These are phyloP conservation scores for Sinocyclocheilus anshuiensis DNA, from an alignment of 2,113 vertebrate species.

Conservation along the genomic window DNA sequence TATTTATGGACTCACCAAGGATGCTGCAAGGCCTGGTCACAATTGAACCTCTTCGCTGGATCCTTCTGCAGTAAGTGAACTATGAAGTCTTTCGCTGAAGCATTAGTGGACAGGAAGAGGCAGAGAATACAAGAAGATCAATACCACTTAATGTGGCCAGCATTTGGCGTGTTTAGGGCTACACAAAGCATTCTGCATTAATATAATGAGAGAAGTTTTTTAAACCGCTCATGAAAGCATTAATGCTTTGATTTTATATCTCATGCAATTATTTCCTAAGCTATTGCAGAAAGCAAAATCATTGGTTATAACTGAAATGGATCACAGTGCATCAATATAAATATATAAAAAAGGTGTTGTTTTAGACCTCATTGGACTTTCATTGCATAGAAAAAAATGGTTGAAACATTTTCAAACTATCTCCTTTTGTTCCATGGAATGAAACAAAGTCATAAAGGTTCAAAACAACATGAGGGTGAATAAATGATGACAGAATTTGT, in stretches of 20 bases:
- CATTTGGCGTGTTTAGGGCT: slow-evolving; percentile 1
- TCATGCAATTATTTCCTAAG: neutral
- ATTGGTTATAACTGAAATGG: neutral
- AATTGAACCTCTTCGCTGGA: slow-evolving; percentile 80
- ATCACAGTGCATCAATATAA: neutral
- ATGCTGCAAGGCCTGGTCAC: slow-evolving; percentile 84
- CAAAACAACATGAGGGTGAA: too few species aligned
- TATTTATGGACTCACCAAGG: slow-evolving; percentile 79
- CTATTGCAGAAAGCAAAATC: neutral
- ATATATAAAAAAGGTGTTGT: neutral
- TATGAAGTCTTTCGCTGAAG: slow-evolving; percentile 87
- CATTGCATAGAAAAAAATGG: too few species aligned
- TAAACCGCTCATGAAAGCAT: slow-evolving; percentile 5
- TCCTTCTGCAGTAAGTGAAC: slow-evolving; percentile 86
- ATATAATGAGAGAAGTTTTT: slow-evolving; percentile 35
- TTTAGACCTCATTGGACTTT: too few species aligned
- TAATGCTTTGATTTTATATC: slow-evolving; percentile 8
- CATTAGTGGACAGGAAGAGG: slow-evolving; percentile 32
- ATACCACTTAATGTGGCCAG: slow-evolving; percentile 32
- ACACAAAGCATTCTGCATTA: slow-evolving; percentile 28
- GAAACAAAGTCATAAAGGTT: too few species aligned
- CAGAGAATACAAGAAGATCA: slow-evolving; percentile 48
- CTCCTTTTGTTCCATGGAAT: too few species aligned
- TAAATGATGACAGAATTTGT: too few species aligned
- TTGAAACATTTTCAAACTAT: too few species aligned